These are phyloP conservation scores for Chiloscyllium punctatum DNA, from an alignment of 2,797 vertebrate species.

Conservation along the genomic window DNA sequence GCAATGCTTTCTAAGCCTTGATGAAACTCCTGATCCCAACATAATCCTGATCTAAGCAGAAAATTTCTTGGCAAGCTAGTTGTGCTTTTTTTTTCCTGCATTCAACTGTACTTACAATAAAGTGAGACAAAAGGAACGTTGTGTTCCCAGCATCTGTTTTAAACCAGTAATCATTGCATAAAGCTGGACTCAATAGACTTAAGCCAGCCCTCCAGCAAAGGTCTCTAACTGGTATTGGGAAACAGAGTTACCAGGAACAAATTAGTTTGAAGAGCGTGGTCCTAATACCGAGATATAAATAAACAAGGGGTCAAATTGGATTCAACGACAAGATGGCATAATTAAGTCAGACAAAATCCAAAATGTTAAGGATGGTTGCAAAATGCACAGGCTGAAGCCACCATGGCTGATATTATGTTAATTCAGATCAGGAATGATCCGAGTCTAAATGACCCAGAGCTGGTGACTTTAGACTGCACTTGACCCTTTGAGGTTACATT, in stretches of 20 bases:
- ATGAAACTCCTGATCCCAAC: constrained; percentile 19
- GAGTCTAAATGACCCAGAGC: background rate
- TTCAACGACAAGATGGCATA: constrained; percentile 1
- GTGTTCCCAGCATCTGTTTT: constrained; percentile 37
- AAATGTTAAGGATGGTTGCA: background rate
- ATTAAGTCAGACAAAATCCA: background rate
- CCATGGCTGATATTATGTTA: background rate
- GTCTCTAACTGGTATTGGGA: background rate
- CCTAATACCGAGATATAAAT: constrained; percentile 2
- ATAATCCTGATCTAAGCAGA: constrained; percentile 33
- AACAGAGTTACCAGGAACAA: constrained; percentile 38
- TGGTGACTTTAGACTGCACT: background rate
- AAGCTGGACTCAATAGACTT: constrained; percentile 36
- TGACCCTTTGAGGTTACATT: background rate
- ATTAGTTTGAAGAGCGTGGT: constrained; percentile 32
- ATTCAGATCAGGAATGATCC: background rate
- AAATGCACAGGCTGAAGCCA: background rate
- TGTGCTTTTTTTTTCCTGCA: background rate
- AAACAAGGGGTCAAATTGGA: background rate
- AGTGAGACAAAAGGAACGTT: constrained; percentile 27
- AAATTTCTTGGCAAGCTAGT: constrained; percentile 31
- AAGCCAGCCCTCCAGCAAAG: constrained; percentile 21
- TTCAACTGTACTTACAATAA: constrained; percentile 26
- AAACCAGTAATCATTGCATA: constrained; percentile 31
- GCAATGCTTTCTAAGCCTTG: background rate